Base-by-base conservation (phyloP, 2,113 vertebrate genomes). In the Terrapene triunguis region DNA sequence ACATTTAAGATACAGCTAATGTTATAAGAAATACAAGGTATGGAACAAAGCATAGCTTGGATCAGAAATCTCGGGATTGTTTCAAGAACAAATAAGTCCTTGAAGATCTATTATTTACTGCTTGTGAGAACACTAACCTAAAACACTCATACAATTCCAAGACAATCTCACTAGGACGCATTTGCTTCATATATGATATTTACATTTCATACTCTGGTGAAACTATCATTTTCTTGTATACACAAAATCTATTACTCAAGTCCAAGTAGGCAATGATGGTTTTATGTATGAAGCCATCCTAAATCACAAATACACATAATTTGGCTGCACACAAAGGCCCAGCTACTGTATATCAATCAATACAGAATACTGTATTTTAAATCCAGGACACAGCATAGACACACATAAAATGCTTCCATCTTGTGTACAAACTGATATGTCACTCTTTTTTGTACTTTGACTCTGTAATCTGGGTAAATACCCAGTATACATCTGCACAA, bases 381-480 rank as follows among this genome's bases (percentile, higher is more conserved):
- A 51, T 11, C 11, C 13, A 62, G 35, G 42, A 80, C 84, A 76
- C 6, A 59, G 3, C 6, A 7, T 19, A 87, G 83, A 51, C n/a
- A 10, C 42, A 84, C 22, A 50, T 38, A 29, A 96, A 93, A 85
- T 32, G 85, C 54, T 76, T 84, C 54, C 19, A n/a, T 76, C 8
- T n/a, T 29, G 35, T 57, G 42, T 35, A 42, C 19, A 85, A 47
- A 55, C 11, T 29, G 5, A 16, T 21, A 83, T 83, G 62, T 86
- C 76, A 35, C 1, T 3, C 10, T 35, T 69, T 69, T 69, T n/a
- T 74, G 13, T 78, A 11, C 78, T 96, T 84, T 87, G 82, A 85
- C 80, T 89, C 47, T 59, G 1, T 48, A 90, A 94, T 95, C 87
- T 84, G 9, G 42, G 69, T 24, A 74, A 42, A 74, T 16, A 69